Evolutionary conservation across 2,113 vertebrate genomes (phyloP).

Genomic region (Eira barbara): DNA sequence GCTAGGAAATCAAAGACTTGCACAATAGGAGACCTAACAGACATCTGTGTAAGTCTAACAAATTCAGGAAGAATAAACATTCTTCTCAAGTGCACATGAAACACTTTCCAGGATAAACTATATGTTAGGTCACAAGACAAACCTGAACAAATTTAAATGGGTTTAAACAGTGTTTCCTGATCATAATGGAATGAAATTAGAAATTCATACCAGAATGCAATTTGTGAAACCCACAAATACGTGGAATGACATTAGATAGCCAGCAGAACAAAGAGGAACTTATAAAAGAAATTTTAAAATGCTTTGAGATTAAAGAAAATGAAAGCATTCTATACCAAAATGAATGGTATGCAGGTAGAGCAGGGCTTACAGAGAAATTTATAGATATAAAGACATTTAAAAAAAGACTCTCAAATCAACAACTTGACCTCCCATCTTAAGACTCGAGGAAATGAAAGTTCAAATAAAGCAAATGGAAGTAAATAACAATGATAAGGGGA

Average conservation of each 20-base stretch:
- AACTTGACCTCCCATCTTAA: background rate
- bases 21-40: background rate
- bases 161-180: background rate
- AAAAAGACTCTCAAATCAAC: background rate
- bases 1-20: background rate
- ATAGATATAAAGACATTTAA: background rate
- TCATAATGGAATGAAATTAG: background rate
- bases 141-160: background rate
- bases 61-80: background rate
- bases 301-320: background rate
- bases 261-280: background rate
- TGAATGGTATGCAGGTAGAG: background rate
- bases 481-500: background rate
- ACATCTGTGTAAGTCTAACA: background rate
- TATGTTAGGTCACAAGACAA: background rate
- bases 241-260: background rate
- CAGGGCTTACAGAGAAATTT: background rate
- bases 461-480: background rate
- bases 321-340: background rate
- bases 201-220: background rate
- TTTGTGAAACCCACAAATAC: background rate
- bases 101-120: background rate
- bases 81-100: background rate
- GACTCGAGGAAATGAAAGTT: background rate
- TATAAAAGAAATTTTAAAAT: background rate